Evolutionary conservation across 2,113 vertebrate genomes (phyloP).

Genomic region (Pangasianodon gigas): DNA sequence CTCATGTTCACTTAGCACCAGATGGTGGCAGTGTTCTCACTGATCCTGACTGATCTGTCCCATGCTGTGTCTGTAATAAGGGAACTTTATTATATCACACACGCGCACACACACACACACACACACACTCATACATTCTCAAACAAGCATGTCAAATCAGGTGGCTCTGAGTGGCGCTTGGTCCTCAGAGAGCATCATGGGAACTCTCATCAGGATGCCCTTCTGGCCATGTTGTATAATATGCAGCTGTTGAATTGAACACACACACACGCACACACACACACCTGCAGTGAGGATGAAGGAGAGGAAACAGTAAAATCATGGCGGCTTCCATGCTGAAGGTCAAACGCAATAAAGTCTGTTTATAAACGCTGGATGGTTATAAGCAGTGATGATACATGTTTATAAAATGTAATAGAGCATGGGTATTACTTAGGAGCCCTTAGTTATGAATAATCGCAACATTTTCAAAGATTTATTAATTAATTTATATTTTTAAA

Average conservation of each 20-base stretch:
- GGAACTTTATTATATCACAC: not conserved
- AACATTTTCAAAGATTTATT: not conserved
- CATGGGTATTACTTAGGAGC: not conserved
- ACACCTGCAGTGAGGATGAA: conserved; percentile 17
- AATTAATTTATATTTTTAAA: not conserved
- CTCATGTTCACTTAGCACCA: conserved; percentile 62
- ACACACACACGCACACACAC: conserved; percentile 38
- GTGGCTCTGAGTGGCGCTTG: not conserved
- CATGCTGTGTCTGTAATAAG: not conserved
- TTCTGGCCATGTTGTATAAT: not conserved
- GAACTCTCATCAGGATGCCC: conserved; percentile 15
- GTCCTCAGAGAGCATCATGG: conserved; percentile 13
- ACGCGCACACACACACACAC: conserved; percentile 20
- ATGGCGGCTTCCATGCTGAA: conserved; percentile 18
- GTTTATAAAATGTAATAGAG: not conserved
- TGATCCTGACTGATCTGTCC: conserved; percentile 50
- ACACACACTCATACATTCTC: conserved; percentile 28
- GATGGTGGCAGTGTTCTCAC: conserved; percentile 74
- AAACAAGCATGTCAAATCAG: conserved; percentile 14
- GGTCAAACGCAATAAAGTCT: not conserved
- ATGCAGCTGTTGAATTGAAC: conserved; percentile 23
- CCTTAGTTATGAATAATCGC: not conserved
- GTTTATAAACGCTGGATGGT: not conserved
- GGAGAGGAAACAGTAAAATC: not conserved
- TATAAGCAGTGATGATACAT: not conserved